Evolutionary conservation across 2,888 invertebrate genomes (phyloP), one percentile per base, ranked within the genome.

Genomic region (Chrysolina americana): DNA sequence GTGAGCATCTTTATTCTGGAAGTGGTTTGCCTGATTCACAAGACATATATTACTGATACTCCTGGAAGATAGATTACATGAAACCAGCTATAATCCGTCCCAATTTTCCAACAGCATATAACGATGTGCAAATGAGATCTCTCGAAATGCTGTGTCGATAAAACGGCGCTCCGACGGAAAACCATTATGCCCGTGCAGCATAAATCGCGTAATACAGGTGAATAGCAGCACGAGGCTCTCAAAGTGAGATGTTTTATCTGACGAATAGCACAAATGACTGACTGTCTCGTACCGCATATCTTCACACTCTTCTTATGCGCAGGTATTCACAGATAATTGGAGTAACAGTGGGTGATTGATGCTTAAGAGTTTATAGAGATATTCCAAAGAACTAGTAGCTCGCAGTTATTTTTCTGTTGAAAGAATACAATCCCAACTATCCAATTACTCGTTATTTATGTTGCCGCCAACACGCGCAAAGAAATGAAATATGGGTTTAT

Each of bases 241-340:
- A 65, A 63, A 76, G 53, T 70, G 64, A 76, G 69, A 65, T 65
- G 73, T 76, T 71, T 9, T 2, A 50, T 41, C 53, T 56, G 71
- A 71, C 41, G 73, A 73, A 73, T 71, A 69, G 66, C 70, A 71
- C 48, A 68, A 71, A 70, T 71, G 71, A 70, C 65, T 71, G 71
- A 70, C 65, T 69, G 73, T 71, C 71, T 68, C 59, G 65, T 68
- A 65, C 68, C 68, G 68, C 70, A 73, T 76, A 76, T 68, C 73
- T 73, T 76, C 76, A 73, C 73, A 76, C 76, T 70, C 65, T 73
- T 76, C 76, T 76, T 70, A 68, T 48, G 70, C 48, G 59, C 70
- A 62, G 70, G 70, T 56, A 76, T 76, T 76, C 68, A 47, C 73
- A 41, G 76, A 76, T 74, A 76, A 76, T 74, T 74, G 71, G 71